These are phyloP conservation scores for Ptychoptera contaminata DNA, from an alignment of 2,888 invertebrate species.

Conservation along the genomic window DNA sequence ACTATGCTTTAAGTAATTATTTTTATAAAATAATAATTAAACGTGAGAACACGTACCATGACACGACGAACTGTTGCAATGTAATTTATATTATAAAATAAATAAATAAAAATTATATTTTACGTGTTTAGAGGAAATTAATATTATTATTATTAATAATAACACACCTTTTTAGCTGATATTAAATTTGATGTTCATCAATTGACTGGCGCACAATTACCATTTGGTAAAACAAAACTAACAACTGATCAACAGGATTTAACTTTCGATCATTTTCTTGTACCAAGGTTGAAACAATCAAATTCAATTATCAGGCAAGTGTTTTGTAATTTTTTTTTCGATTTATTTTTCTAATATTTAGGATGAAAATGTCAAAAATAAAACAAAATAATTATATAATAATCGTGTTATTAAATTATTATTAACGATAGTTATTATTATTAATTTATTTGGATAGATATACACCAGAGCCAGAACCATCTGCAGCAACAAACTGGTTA, in stretches of 20 bases:
- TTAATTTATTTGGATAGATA: conserved; percentile 16
- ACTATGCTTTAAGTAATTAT: too few relatives aligned
- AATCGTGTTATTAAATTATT: neutral
- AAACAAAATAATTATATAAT: neutral
- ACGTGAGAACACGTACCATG: neutral
- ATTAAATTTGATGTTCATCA: conserved; percentile 33
- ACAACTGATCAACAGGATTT: neutral
- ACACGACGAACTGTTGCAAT: neutral
- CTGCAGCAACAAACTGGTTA: conserved; percentile 28
- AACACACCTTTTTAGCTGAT: conserved; percentile 22
- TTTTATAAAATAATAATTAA: too few relatives aligned
- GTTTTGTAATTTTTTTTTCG: conserved; percentile 3
- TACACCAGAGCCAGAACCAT: conserved; percentile 23
- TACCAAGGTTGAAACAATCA: conserved; percentile 21
- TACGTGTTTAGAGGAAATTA: too few relatives aligned
- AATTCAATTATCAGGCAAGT: conserved; percentile 27
- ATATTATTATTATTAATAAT: too few relatives aligned
- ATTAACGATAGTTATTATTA: neutral
- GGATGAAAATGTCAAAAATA: neutral
- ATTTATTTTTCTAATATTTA: conserved; percentile 7
- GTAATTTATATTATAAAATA: neutral
- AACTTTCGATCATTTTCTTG: conserved; percentile 19
- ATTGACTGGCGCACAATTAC: conserved; percentile 12
- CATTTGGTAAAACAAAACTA: neutral
- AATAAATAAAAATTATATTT: neutral